phyloP scores from a whole-genome alignment of 2,113 vertebrate species.

The Tichodroma muraria region DNA sequence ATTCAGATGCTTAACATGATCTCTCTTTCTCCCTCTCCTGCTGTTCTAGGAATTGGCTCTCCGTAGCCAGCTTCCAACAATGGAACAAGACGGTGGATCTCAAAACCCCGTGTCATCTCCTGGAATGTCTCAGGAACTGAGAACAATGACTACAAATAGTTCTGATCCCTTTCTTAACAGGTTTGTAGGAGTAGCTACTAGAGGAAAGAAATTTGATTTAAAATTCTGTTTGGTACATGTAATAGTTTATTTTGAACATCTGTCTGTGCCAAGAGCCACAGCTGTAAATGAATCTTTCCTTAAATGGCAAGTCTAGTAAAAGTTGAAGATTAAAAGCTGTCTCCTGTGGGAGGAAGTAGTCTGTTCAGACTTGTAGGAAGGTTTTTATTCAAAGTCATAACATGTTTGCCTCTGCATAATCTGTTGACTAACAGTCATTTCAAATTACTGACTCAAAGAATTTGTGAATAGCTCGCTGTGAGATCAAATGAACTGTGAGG shows the following conservation, averaged over 20 bases:
- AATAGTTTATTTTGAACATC: conserved; percentile 65
- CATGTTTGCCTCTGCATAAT: conserved; percentile 49
- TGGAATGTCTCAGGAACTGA: conserved; percentile 90
- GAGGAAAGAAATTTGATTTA: background rate
- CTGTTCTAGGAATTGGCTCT: conserved; percentile 87
- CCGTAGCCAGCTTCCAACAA: conserved; percentile 91
- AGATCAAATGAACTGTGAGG: conserved; percentile 40
- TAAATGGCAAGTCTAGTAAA: conserved; percentile 56
- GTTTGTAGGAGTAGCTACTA: conserved; percentile 67
- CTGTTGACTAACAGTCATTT: conserved; percentile 61
- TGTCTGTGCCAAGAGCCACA: conserved; percentile 49
- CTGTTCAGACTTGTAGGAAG: conserved; percentile 65
- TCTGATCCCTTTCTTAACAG: conserved; percentile 99
- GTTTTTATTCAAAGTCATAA: conserved; percentile 39
- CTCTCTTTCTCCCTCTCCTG: background rate
- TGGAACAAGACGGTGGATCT: conserved; percentile 91
- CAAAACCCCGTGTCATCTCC: conserved; percentile 92
- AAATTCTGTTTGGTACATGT: conserved; percentile 46
- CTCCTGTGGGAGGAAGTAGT: conserved; percentile 63
- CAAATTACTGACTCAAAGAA: conserved; percentile 52
- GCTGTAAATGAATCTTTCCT: conserved; percentile 63
- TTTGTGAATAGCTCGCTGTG: conserved; percentile 28
- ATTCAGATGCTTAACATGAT: background rate
- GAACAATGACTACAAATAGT: conserved; percentile 98
- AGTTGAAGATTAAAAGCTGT: conserved; percentile 54